phyloP scores from a whole-genome alignment of 2,888 invertebrate genomes.

The Dryococelus australis region DNA sequence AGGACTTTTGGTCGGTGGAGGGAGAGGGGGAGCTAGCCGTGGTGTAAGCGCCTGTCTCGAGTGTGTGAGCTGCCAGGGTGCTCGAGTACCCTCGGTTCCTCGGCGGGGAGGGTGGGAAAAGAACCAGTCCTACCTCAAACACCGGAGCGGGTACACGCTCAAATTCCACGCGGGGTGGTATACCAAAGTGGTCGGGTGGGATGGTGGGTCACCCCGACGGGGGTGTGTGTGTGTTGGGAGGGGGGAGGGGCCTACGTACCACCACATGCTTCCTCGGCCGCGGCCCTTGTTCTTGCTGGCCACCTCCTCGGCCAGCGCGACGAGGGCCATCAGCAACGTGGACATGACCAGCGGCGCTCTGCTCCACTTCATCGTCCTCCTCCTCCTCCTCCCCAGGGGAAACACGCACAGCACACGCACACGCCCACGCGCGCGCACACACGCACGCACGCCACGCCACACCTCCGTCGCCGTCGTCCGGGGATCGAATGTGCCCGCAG shows the following conservation, averaged over 20 bases:
- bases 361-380: constrained; percentile 49
- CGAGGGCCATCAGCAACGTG: constrained; percentile 63
- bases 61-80: too few species aligned
- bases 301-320: constrained; percentile 58
- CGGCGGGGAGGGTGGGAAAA: background rate
- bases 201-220: too few species aligned
- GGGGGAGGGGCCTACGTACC: constrained; percentile 67
- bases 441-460: background rate
- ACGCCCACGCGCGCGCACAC: constrained; percentile 20
- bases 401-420: background rate
- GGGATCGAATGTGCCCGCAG: too few species aligned
- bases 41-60: too few species aligned
- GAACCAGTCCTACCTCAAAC: background rate
- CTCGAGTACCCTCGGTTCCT: too few species aligned
- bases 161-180: background rate
- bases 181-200: background rate
- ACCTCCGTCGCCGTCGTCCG: background rate
- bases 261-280: constrained; percentile 91
- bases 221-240: background rate
- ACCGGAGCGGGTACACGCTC: background rate
- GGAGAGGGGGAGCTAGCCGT: too few species aligned
- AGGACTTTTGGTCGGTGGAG: background rate
- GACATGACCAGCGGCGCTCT: constrained; percentile 54
- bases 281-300: constrained; percentile 68
- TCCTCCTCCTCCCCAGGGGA: constrained; percentile 33